Base-by-base conservation (phyloP, 2,113 vertebrate genomes). In the Dissostichus mawsoni region DNA sequence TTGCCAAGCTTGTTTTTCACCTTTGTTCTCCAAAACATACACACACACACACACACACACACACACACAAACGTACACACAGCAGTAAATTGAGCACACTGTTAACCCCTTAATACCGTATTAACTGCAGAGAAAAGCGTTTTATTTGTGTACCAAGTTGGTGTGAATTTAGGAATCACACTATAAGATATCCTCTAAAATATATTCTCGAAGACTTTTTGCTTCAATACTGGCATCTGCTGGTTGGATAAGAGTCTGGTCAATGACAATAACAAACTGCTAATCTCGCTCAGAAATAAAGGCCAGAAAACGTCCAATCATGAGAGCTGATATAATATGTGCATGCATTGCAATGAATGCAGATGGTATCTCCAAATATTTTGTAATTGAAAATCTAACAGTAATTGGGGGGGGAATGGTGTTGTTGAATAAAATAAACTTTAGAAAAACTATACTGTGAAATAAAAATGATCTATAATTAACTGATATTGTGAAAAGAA, bases 1-100 rank as follows among this genome's bases (percentile, higher is more conserved):
- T 73, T 78, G 64, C 74, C 69, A 76, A 68, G 69, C 67, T 76
- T 12, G 53, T 69, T 45, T 74, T 83, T 62, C 47, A 85, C 59
- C 66, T 68, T 18, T 11, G 13, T 66, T 67, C 58, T 53, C 1
- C 18, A 50, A 68, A 50, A 69, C 72, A 62, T 33, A 70, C 56
- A 67, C 18, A 74, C 59, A 75, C 17, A 52, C 25, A 81, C 48
- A 52, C 41, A 66, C 65, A 69, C 65, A 65, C 20, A 51, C 56
- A 67, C 18, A 74, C 59, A 75, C 17, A 52, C 25, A 81, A 55
- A 52, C 41, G 47, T 47, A 66, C 65, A 69, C 65, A 65, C 20
- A 51, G 51, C 8, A 33, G 63, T 11, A 33, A 16, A 17, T 6
- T 11, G 68, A 50, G 16, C 4, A 4, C 1, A 5, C 11, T 9